Evolutionary conservation across 2,113 vertebrate genomes (phyloP), one percentile per base, ranked within the genome.

Genomic region (Alces alces): DNA sequence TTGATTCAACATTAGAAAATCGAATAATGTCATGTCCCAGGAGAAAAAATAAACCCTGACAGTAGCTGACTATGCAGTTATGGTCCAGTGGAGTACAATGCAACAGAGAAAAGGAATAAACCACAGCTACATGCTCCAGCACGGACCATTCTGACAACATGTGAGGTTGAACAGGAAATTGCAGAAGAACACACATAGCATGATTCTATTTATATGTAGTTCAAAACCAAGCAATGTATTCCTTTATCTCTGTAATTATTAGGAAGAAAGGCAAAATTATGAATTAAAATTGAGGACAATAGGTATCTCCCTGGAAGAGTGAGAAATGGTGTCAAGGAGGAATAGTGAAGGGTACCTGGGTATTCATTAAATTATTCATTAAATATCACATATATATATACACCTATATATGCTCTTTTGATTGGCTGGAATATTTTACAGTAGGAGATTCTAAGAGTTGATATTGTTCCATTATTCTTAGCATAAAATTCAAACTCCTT

Each of bases 21-120:
- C 2, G 1, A 52, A 30, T 13, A 5, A 33, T 4, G 30, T n/a
- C 78, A 21, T 2, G 16, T 30, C 54, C 43, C 33, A 52, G 66
- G 57, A 82, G 55, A n/a, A 73, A 52, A 21, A 55, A 9, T 7
- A 50, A 58, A 11, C 79, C 54, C 21, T 1, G 36, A 4, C 19
- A 8, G 17, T 1, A 13, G 80, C 80, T 36, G 52, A 39, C 52
- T 55, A 27, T 39, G 80, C n/a, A 55, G 52, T 83, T 36, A 83
- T 1, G 14, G 3, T 8, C 33, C 50, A 0, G 28, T 1, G n/a
- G 79, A 12, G 14, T 25, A 50, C 0, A 2, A 45, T 1, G 0
- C 21, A 30, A 91, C 57, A 21, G 12, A 9, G 61, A 91, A 50
- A 39, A 60, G 0, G 50, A 64, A 47, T 4, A 11, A 58, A 8